A percentile compares a stretch with the other conserved stretches of the same genome.
phyloP scores from a whole-genome alignment of 2,888 invertebrate genomes.

The Lycophotia porphyrea region DNA sequence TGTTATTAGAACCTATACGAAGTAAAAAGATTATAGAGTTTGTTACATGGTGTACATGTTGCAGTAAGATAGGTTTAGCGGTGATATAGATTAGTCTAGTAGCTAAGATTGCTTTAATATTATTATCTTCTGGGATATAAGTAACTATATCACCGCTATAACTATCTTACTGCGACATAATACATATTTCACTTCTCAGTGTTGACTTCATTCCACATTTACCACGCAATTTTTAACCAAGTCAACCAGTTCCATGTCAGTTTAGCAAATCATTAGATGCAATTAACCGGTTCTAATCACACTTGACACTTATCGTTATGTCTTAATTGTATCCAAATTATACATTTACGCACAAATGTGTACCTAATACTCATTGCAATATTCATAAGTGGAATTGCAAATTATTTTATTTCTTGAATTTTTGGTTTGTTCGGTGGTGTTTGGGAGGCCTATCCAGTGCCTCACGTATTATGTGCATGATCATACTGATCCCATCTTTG shows the following conservation, averaged over 20 bases:
- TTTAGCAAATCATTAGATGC: constrained; percentile 17
- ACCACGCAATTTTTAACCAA: constrained; percentile 6
- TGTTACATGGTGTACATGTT: too few species aligned
- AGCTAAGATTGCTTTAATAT: too few species aligned
- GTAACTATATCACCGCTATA: too few species aligned
- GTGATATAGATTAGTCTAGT: too few species aligned
- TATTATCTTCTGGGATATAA: too few species aligned
- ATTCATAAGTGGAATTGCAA: neutral
- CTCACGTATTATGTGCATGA: neutral
- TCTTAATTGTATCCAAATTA: constrained; percentile 20
- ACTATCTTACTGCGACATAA: neutral
- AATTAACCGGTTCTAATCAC: constrained; percentile 5
- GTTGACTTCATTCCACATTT: neutral
- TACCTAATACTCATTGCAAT: neutral
- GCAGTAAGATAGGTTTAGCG: too few species aligned
- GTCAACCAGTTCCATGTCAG: constrained; percentile 3
- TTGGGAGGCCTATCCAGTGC: neutral
- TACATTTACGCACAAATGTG: constrained; percentile 17
- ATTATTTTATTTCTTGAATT: neutral
- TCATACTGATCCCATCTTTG: neutral
- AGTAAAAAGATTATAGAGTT: too few species aligned
- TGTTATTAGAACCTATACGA: too few species aligned
- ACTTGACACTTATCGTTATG: constrained; percentile 24
- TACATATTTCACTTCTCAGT: neutral
- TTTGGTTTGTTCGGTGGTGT: neutral